Conservation (phyloP, 2,113 vertebrate species). For the Misgurnus anguillicaudatus region DNA sequence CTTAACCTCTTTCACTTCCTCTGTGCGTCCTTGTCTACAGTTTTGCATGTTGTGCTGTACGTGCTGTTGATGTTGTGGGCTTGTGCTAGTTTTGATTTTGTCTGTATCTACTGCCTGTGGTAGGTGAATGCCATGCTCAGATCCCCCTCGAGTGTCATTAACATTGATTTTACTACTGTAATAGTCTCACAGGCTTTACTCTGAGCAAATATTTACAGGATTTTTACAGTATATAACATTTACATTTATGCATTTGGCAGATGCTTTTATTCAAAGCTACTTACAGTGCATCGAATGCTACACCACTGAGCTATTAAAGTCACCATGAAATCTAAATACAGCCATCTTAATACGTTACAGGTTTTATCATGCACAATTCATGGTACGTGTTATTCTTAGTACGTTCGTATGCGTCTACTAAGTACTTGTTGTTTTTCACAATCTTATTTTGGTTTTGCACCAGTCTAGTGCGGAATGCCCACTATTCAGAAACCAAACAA, state of each 20-base stretch:
- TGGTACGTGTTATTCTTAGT: no score
- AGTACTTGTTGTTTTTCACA: no score
- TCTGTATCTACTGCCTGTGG: slow-evolving; percentile 38
- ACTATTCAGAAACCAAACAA: no score
- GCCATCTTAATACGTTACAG: background rate
- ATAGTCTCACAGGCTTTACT: no score
- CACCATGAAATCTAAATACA: background rate
- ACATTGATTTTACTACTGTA: background rate
- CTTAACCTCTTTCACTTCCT: slow-evolving; percentile 49
- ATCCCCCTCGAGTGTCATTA: background rate
- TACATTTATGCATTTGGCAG: background rate
- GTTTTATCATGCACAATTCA: no score
- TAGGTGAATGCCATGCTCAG: slow-evolving; percentile 46
- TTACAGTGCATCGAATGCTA: no score
- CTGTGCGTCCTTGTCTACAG: slow-evolving; percentile 40
- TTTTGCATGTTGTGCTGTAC: slow-evolving; percentile 61
- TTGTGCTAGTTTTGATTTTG: slow-evolving; percentile 50
- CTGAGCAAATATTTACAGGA: background rate
- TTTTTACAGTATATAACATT: background rate
- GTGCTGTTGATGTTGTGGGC: slow-evolving; percentile 53
- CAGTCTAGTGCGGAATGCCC: no score
- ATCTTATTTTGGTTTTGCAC: no score
- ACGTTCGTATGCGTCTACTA: no score
- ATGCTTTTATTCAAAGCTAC: no score
- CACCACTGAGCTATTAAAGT: background rate